phyloP scores from a whole-genome alignment of 2,113 vertebrate species.

The Bos taurus region ARS-UCD2.0 NC_037328.1:49119001-49119500 shows the following conservation, averaged over 20 bases:
- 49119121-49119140: neutral
- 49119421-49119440: neutral
- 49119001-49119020: accelerated
- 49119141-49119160: neutral
- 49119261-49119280: neutral
- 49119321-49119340: neutral
- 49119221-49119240: neutral
- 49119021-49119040: neutral
- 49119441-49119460: neutral
- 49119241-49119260: neutral
- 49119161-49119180: neutral
- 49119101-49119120: neutral
- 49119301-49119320: neutral
- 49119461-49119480: neutral
- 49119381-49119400: neutral
- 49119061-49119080: neutral
- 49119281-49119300: neutral
- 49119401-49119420: neutral
- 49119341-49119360: neutral
- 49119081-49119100: neutral
- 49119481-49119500: neutral
- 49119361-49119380: neutral
- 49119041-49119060: neutral
- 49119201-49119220: neutral
- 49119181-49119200: neutral